Evolutionary conservation across 2,113 vertebrate genomes (phyloP), one percentile per base, ranked within the genome.

Genomic region (Bambusicola thoracicus): DNA sequence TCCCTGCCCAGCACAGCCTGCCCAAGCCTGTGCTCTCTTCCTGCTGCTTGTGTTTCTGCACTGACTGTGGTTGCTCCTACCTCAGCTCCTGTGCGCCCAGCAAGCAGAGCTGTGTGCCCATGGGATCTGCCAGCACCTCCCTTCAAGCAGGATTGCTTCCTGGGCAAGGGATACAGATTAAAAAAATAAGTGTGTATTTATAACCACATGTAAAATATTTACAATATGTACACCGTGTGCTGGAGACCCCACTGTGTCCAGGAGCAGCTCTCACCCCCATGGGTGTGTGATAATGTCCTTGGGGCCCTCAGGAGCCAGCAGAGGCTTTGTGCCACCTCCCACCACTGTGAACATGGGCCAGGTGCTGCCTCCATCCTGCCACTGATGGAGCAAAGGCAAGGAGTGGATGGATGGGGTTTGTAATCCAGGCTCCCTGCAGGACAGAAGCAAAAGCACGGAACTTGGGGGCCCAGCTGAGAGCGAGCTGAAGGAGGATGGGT

Each of bases 171-270:
- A 43, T 43, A 34, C 5, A 13, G 38, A 32, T 92, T 77, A 68
- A 85, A 94, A 94, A 95, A 94, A 81, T 90, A 90, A 53, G 29
- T 32, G 83, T 81, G 84, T 41, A 43, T 75, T 89, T 88, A 46
- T 41, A 89, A 70, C 13, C 11, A 65, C n/a, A 8, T 44, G 80
- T 79, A 70, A 89, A 58, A 72, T 68, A 89, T 85, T 40, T 82
- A 85, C 85, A 90, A 51, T 69, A 53, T 48, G 51, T 78, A 78
- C 69, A 78, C 11, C 21, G 9, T 30, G 77, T 46, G 53, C 66
- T 87, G 77, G 78, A 84, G 72, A 63, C 51, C 51, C 58, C 40
- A n/a, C 30, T 36, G 58, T 11, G 58, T 36, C 58, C 34, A 25
- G 59, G 34, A 25, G 34, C 59, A 25, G 59, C 34, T 38, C 59